phyloP scores from a whole-genome alignment of 2,113 vertebrate genomes.

The Tonatia bakeri region DNA sequence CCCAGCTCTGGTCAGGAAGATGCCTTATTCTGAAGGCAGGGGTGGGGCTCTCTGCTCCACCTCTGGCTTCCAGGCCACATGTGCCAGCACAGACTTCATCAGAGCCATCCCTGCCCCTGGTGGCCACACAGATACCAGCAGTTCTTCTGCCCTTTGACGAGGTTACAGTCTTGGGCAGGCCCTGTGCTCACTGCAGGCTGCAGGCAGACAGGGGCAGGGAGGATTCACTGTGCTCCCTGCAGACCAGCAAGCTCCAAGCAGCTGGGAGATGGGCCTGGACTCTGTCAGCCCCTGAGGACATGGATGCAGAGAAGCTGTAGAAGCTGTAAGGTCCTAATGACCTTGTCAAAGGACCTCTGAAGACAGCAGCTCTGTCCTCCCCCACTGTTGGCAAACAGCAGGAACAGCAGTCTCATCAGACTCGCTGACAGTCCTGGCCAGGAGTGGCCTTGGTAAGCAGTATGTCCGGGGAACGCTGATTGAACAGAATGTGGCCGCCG shows the following conservation, averaged over 20 bases:
- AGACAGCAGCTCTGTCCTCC: not conserved
- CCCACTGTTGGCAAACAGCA: not conserved
- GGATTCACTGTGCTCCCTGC: not conserved
- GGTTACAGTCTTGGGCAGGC: not conserved
- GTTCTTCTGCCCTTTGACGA: slow-evolving; percentile 14
- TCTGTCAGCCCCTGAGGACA: not conserved
- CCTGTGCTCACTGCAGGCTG: not conserved
- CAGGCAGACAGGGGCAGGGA: not conserved
- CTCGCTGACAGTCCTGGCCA: not conserved
- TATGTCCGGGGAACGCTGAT: slow-evolving; percentile 29
- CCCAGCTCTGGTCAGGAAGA: not conserved
- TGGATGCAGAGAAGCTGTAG: not conserved
- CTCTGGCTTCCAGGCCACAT: not conserved
- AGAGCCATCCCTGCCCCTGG: not conserved
- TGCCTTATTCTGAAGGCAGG: not conserved
- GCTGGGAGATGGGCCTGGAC: not conserved
- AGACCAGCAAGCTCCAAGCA: not conserved
- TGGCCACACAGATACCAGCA: not conserved
- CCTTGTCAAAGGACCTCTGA: slow-evolving; percentile 11
- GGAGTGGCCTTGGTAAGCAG: slow-evolving; percentile 45
- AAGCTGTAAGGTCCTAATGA: not conserved
- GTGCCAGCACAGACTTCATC: not conserved
- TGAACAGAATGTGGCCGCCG: not conserved
- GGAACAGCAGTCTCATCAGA: not conserved
- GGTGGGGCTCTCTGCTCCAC: not conserved